Conservation (phyloP, 2,797 vertebrate species). For the Lepilemur septentrionalis region DNA sequence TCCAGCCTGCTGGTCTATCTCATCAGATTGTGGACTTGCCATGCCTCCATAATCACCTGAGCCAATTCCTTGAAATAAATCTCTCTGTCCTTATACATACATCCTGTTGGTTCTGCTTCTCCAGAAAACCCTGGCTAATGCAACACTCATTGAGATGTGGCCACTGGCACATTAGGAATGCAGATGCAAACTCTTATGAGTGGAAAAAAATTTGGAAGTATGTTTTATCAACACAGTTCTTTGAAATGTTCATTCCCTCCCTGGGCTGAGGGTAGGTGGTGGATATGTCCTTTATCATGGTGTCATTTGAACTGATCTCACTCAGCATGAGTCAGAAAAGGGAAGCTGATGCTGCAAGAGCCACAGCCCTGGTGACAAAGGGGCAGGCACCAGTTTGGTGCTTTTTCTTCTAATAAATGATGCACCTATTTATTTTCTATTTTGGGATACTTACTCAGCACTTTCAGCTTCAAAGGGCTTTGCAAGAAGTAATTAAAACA, state of each 20-base stretch:
- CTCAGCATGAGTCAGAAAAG: not conserved
- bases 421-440: not conserved
- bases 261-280: not conserved
- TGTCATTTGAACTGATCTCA: not conserved
- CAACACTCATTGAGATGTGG: not conserved
- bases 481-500: not conserved
- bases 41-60: not conserved
- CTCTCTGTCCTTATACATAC: not conserved
- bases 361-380: not conserved
- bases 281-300: not conserved
- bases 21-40: not conserved
- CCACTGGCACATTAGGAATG: not conserved
- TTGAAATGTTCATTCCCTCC: not conserved
- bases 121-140: not conserved
- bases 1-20: not conserved
- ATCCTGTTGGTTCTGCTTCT: not conserved
- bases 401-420: conserved; percentile 6
- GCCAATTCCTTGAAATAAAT: not conserved
- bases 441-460: not conserved
- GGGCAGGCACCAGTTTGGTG: not conserved
- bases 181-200: not conserved
- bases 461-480: conserved; percentile 6
- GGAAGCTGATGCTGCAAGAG: not conserved
- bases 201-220: not conserved
- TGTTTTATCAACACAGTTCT: not conserved